Percentiles rank a stretch among this genome's conserved stretches.
Evolutionary conservation across 2,888 invertebrate species (phyloP).

Genomic region (Zelleria hepariella): DNA sequence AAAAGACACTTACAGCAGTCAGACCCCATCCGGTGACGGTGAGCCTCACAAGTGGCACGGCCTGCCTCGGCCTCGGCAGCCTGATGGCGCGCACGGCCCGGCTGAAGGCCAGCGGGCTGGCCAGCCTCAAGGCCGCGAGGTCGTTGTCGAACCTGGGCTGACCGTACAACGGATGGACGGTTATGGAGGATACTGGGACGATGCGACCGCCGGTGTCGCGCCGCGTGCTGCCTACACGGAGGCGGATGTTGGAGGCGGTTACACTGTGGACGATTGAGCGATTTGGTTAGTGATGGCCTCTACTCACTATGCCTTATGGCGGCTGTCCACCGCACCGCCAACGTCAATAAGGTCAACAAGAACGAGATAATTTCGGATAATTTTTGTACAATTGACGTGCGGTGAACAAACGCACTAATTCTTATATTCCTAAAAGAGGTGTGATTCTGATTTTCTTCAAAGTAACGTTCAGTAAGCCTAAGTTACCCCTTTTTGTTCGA

Average conservation of each 20-base stretch:
- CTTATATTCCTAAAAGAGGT: no score
- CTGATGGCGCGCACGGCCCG: conserved; percentile 39
- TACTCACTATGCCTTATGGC: no score
- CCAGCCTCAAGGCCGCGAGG: conserved; percentile 49
- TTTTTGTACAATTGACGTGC: no score
- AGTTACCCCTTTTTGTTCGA: no score
- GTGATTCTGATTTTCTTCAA: no score
- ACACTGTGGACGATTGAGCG: no score
- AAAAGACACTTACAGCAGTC: conserved; percentile 44
- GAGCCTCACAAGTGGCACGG: conserved; percentile 50
- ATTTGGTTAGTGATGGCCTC: no score
- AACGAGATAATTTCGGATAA: no score
- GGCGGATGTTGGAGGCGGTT: conserved; percentile 33
- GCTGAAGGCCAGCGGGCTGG: conserved; percentile 40
- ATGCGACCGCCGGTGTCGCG: conserved; percentile 59
- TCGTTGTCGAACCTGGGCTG: conserved; percentile 58
- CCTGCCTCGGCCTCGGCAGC: conserved; percentile 40
- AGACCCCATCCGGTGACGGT: conserved; percentile 66
- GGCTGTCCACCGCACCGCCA: no score
- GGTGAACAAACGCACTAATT: no score
- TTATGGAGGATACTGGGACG: conserved; percentile 45
- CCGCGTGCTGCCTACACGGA: conserved; percentile 59
- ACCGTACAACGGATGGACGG: conserved; percentile 52
- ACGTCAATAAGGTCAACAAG: no score
- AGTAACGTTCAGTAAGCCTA: no score